Conservation (phyloP, 2,797 vertebrate species). For the Pempheris klunzingeri region DNA sequence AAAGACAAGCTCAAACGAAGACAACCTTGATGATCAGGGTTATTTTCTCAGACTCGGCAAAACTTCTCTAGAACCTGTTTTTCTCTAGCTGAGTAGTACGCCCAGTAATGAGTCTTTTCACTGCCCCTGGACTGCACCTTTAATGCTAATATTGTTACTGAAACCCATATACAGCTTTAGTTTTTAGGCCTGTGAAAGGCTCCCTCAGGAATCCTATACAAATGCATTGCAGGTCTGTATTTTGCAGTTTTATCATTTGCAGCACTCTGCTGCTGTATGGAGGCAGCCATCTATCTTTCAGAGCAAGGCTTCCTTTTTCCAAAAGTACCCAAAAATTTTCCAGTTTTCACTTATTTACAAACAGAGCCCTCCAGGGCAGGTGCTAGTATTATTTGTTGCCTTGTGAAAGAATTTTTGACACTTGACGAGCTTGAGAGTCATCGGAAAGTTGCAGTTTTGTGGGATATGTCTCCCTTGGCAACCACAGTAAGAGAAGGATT, state of each 20-base stretch:
- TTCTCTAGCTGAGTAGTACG: neutral
- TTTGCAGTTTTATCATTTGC: constrained; percentile 7
- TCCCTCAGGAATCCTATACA: neutral
- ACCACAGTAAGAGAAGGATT: neutral
- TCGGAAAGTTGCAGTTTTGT: constrained; percentile 42
- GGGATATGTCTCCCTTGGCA: constrained; percentile 36
- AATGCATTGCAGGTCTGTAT: neutral
- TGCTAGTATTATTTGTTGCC: constrained; percentile 32
- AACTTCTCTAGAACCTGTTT: neutral
- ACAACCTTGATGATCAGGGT: too few relatives aligned
- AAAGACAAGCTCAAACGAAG: neutral
- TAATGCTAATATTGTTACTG: neutral
- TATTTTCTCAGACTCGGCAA: neutral
- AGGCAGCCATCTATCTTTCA: constrained; percentile 7
- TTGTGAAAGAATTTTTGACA: constrained; percentile 44
- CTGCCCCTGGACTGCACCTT: neutral
- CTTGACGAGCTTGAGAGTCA: constrained; percentile 30
- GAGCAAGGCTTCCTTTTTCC: neutral
- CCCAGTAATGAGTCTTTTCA: neutral
- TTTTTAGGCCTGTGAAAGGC: neutral
- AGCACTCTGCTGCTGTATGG: neutral
- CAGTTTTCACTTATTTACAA: constrained; percentile 36
- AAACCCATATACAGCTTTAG: neutral
- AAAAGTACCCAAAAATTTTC: constrained; percentile 15
- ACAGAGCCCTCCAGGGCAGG: constrained; percentile 11